A percentile compares a stretch with the other conserved stretches of the same genome.
Evolutionary conservation across 2,113 vertebrate genomes (phyloP).

Genomic region (Oophaga pumilio): DNA sequence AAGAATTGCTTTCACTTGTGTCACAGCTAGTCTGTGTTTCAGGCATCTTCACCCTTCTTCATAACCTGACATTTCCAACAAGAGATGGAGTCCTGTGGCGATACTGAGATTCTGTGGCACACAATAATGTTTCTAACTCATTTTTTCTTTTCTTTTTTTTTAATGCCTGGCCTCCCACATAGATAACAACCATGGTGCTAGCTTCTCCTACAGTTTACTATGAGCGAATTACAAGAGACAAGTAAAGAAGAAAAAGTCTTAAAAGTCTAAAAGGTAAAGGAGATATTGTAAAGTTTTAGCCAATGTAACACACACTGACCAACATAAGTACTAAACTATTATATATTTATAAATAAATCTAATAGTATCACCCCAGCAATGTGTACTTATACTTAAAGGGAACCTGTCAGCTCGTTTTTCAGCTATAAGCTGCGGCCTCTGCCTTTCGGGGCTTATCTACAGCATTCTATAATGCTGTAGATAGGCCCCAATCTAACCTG

Average conservation of each 20-base stretch:
- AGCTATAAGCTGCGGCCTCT: too few relatives aligned
- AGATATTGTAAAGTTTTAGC: too few relatives aligned
- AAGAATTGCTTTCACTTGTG: neutral
- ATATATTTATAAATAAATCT: too few relatives aligned
- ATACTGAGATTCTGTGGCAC: neutral
- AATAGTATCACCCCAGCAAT: too few relatives aligned
- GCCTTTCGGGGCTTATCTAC: too few relatives aligned
- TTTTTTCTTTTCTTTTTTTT: neutral
- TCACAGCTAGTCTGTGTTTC: conserved; percentile 21
- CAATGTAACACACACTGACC: too few relatives aligned
- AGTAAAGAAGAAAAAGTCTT: neutral
- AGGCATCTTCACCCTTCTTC: neutral
- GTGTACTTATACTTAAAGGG: too few relatives aligned
- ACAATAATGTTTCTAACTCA: neutral
- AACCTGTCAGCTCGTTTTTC: too few relatives aligned
- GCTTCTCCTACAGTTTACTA: neutral
- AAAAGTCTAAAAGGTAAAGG: neutral
- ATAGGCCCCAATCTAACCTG: too few relatives aligned
- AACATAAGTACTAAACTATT: too few relatives aligned
- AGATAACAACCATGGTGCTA: neutral
- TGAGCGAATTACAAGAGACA: neutral
- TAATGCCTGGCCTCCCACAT: neutral
- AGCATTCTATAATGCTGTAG: too few relatives aligned
- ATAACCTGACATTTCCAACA: conserved; percentile 2
- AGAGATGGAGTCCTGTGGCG: neutral